Evolutionary conservation across 2,888 invertebrate species (phyloP).

Genomic region (Ochropacha duplaris): DNA sequence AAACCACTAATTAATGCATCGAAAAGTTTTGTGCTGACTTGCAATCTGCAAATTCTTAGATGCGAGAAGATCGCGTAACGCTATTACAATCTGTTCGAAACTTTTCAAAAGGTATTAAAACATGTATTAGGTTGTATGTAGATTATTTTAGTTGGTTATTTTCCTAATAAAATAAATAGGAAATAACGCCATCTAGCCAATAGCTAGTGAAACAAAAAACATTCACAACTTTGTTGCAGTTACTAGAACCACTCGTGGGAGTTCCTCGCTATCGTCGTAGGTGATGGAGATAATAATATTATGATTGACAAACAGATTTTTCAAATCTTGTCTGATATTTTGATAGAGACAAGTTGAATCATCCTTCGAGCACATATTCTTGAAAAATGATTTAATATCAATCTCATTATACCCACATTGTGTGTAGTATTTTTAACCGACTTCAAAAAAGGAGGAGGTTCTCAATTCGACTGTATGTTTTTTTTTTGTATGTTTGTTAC

Average conservation of each 20-base stretch:
- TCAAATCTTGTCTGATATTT: background rate
- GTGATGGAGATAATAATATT: background rate
- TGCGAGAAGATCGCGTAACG: slow-evolving; percentile 26
- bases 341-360: background rate
- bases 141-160: background rate
- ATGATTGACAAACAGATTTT: slow-evolving; percentile 2
- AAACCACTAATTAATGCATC: slow-evolving; percentile 68
- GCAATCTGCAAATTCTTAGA: slow-evolving; percentile 55
- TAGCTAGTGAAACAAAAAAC: background rate
- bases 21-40: slow-evolving; percentile 62
- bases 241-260: background rate
- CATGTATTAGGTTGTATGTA: background rate
- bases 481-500: too few species aligned
- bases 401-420: too few species aligned
- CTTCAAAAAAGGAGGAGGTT: too few species aligned
- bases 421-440: too few species aligned
- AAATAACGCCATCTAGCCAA: background rate
- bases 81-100: slow-evolving; percentile 26
- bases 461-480: too few species aligned
- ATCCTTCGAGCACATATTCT: too few species aligned
- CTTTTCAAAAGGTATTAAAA: background rate
- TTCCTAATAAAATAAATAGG: background rate
- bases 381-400: too few species aligned
- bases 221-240: background rate
- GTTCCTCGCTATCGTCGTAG: background rate